A percentile compares a stretch with the other conserved stretches of the same genome.
These are phyloP conservation scores for Acestrorhynchus altus DNA, from an alignment of 2,797 vertebrate species.

Conservation along the genomic window DNA sequence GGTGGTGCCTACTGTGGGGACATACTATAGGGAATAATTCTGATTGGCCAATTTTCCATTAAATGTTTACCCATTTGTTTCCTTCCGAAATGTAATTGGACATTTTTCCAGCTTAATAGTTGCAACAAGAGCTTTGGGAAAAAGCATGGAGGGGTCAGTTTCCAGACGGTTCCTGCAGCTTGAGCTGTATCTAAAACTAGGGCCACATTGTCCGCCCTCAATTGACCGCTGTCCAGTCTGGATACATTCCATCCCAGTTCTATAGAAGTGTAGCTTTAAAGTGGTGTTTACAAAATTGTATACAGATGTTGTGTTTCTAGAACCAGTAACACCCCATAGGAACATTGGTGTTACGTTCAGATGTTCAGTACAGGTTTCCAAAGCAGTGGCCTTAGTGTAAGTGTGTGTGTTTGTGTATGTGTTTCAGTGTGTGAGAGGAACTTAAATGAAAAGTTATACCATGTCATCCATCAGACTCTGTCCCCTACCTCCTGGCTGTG, in stretches of 20 bases:
- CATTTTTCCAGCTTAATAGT: too few species aligned
- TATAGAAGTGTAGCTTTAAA: background rate
- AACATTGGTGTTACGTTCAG: constrained; percentile 50
- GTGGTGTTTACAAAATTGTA: background rate
- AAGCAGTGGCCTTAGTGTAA: constrained; percentile 66
- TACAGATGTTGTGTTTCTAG: constrained; percentile 8
- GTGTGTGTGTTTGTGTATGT: constrained; percentile 45
- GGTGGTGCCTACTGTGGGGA: too few species aligned
- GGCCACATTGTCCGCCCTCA: background rate
- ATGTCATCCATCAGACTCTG: constrained; percentile 21
- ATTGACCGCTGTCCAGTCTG: too few species aligned
- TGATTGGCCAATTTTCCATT: too few species aligned
- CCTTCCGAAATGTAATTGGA: background rate
- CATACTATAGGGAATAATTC: too few species aligned
- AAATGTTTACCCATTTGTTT: too few species aligned
- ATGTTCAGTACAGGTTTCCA: constrained; percentile 56
- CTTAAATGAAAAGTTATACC: constrained; percentile 23
- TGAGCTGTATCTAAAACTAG: too few species aligned
- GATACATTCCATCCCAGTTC: background rate
- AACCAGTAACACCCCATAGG: constrained; percentile 32
- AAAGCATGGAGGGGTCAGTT: too few species aligned
- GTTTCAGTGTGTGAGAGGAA: constrained; percentile 26
- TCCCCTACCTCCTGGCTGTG: constrained; percentile 23
- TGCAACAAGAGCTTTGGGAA: too few species aligned
- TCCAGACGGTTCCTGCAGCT: background rate